Evolutionary conservation across 2,888 invertebrate species (phyloP).

Genomic region (Leptarthrus brevirostris): DNA sequence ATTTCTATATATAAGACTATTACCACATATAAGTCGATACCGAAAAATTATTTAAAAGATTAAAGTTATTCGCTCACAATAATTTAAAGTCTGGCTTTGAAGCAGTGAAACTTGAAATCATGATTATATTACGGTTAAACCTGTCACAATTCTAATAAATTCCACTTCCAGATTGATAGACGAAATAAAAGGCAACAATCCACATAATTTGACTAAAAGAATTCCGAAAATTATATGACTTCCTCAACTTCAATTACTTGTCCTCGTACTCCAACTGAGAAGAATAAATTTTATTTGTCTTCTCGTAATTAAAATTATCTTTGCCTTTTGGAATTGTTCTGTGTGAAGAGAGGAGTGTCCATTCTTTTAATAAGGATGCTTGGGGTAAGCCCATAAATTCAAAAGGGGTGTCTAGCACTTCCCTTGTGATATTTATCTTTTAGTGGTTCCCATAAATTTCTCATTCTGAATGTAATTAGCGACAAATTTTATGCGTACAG

Average conservation of each 20-base stretch:
- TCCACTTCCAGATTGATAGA: too few species aligned
- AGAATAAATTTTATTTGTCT: slow-evolving; percentile 40
- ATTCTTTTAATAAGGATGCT: slow-evolving; percentile 23
- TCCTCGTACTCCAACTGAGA: neutral
- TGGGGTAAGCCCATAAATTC: slow-evolving; percentile 38
- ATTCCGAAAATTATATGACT: neutral
- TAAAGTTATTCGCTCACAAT: too few species aligned
- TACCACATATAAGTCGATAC: too few species aligned
- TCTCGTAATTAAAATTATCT: slow-evolving; percentile 46
- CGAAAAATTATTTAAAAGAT: too few species aligned
- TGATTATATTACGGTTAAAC: too few species aligned
- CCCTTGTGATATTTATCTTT: slow-evolving; percentile 39
- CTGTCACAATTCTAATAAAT: too few species aligned
- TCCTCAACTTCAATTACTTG: slow-evolving; percentile 14
- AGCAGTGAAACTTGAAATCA: too few species aligned
- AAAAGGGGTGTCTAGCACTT: slow-evolving; percentile 29
- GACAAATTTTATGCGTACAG: slow-evolving; percentile 47
- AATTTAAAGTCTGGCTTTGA: too few species aligned
- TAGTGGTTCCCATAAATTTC: slow-evolving; percentile 47
- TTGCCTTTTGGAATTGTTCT: neutral
- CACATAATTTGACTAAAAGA: too few species aligned
- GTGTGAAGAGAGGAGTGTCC: slow-evolving; percentile 1
- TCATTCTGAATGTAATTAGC: slow-evolving; percentile 47
- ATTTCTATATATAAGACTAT: too few species aligned
- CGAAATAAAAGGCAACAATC: too few species aligned